Evolutionary conservation across 2,888 invertebrate genomes (phyloP).

Genomic region (Didymodactylos carnosus): DNA sequence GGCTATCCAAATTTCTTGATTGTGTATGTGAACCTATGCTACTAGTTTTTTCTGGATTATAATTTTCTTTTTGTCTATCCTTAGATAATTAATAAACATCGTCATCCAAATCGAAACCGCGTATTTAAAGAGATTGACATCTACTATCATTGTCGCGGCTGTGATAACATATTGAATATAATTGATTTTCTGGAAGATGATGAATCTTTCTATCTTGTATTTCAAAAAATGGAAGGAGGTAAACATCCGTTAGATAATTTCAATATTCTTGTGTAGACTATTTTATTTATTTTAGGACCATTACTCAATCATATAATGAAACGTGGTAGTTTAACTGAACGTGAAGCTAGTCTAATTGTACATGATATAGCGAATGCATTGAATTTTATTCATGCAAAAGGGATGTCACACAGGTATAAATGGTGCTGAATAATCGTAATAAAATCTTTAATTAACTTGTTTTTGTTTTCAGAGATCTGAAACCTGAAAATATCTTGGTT

Average conservation of each 20-base stretch:
- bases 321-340: constrained; percentile 75
- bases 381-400: constrained; percentile 77
- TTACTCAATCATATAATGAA: constrained; percentile 77
- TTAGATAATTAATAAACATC: constrained; percentile 62
- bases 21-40: no score
- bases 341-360: constrained; percentile 79
- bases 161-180: constrained; percentile 88
- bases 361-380: constrained; percentile 79
- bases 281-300: constrained; percentile 37
- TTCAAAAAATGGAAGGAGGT: constrained; percentile 79
- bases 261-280: neutral
- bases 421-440: neutral
- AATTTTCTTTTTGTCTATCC: neutral
- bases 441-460: no score
- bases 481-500: constrained; percentile 94
- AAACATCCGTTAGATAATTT: no score
- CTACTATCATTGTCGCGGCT: constrained; percentile 90
- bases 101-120: constrained; percentile 73
- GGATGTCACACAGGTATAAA: constrained; percentile 35
- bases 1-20: no score
- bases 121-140: constrained; percentile 96
- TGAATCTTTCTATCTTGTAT: constrained; percentile 72
- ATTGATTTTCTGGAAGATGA: constrained; percentile 76
- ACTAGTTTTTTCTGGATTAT: no score
- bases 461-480: constrained; percentile 68